Percentiles rank a stretch among this genome's conserved stretches.
phyloP scores from a whole-genome alignment of 1,140 invertebrate genomes.

The Apis florea region DNA sequence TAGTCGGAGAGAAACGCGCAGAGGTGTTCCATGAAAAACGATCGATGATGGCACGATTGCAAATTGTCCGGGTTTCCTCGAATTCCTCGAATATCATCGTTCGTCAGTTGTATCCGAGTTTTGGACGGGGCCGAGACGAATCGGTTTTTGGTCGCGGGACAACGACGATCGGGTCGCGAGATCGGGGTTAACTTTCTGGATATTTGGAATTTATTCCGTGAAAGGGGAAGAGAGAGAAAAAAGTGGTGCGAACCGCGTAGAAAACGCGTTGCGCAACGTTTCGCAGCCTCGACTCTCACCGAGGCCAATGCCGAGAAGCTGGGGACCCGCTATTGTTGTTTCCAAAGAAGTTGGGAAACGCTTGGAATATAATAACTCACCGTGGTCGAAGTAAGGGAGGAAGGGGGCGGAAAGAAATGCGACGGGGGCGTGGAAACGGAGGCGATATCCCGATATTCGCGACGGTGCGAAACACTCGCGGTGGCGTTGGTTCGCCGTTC shows the following conservation, averaged over 20 bases:
- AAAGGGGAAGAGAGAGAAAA: neutral
- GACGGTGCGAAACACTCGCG: constrained; percentile 30
- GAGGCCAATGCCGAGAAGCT: neutral
- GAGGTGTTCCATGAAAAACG: too few species aligned
- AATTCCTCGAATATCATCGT: neutral
- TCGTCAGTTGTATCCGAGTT: neutral
- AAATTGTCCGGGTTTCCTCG: neutral
- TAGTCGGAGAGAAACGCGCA: too few species aligned
- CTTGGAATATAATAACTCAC: neutral
- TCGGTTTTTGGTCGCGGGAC: constrained; percentile 1
- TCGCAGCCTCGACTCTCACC: neutral
- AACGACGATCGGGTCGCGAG: neutral
- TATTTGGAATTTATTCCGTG: neutral
- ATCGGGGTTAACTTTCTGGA: too few species aligned
- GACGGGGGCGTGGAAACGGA: neutral
- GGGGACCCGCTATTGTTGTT: constrained; percentile 9
- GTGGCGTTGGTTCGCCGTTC: constrained; percentile 50
- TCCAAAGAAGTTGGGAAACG: constrained; percentile 5
- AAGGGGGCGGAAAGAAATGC: constrained; percentile 42
- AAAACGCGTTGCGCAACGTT: neutral
- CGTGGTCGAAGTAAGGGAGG: neutral
- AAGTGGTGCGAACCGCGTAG: neutral
- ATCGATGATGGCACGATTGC: too few species aligned
- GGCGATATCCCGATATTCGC: constrained; percentile 41
- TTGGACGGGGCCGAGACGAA: neutral